A percentile compares a stretch with the other conserved stretches of the same genome.
Evolutionary conservation across 2,888 invertebrate species (phyloP).

Genomic region (Hipparchia semele): DNA sequence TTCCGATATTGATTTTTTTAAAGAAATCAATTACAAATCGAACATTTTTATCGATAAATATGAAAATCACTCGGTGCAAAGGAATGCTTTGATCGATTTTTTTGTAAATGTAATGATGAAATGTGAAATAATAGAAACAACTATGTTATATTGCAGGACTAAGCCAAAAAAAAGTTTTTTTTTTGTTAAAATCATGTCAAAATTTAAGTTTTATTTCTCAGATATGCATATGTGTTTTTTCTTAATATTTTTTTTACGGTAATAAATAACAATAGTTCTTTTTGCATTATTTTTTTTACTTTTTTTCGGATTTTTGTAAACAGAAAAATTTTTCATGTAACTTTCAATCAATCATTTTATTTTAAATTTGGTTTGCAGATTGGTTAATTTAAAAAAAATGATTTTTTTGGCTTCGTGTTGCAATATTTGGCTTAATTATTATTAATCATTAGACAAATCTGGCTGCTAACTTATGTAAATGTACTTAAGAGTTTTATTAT

Average conservation of each 20-base stretch:
- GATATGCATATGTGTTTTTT: too few species aligned
- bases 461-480: conserved; percentile 48
- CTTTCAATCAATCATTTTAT: too few species aligned
- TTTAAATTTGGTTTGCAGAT: too few species aligned
- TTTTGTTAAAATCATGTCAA: neutral
- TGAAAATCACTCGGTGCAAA: conserved; percentile 26
- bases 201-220: too few species aligned
- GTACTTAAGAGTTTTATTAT: conserved; percentile 44
- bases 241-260: too few species aligned
- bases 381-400: neutral
- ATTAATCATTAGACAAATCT: conserved; percentile 23
- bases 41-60: neutral
- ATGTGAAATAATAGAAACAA: neutral
- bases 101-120: neutral
- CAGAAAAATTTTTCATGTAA: too few species aligned
- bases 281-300: too few species aligned
- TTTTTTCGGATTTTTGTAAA: too few species aligned
- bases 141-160: conserved; percentile 9
- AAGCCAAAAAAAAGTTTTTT: conserved; percentile 7
- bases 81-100: conserved; percentile 18
- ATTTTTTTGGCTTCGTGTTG: conserved; percentile 11
- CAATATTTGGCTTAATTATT: conserved; percentile 25
- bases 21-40: conserved; percentile 21
- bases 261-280: too few species aligned
- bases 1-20: conserved; percentile 13